These are phyloP conservation scores for Bellardia bayeri DNA, from an alignment of 2,888 invertebrate species.

Conservation along the genomic window DNA sequence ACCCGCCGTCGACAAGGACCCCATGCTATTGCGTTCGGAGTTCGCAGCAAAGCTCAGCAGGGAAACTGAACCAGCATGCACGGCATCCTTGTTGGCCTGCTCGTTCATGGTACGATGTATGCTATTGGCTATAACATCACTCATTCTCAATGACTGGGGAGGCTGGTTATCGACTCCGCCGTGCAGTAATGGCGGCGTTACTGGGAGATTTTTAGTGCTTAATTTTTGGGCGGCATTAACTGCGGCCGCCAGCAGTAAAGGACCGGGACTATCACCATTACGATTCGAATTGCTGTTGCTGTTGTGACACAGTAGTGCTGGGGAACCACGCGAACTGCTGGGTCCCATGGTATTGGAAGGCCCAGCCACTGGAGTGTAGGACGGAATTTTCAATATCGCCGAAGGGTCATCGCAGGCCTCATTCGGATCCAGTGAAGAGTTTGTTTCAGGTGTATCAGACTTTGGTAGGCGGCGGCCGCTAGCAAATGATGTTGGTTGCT, in stretches of 20 bases:
- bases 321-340: slow-evolving; percentile 75
- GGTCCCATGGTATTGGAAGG: slow-evolving; percentile 78
- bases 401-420: slow-evolving; percentile 87
- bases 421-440: slow-evolving; percentile 82
- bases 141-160: slow-evolving; percentile 88
- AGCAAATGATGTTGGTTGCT: slow-evolving; percentile 75
- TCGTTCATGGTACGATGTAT: slow-evolving; percentile 91
- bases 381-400: slow-evolving; percentile 96
- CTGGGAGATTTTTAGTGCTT: slow-evolving; percentile 75
- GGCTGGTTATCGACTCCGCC: slow-evolving; percentile 85
- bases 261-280: slow-evolving; percentile 85
- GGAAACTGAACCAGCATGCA: slow-evolving; percentile 78
- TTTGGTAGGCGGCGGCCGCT: slow-evolving; percentile 81
- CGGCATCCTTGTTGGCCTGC: slow-evolving; percentile 81
- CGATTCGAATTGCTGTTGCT: slow-evolving; percentile 80
- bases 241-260: slow-evolving; percentile 79
- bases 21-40: slow-evolving; percentile 84
- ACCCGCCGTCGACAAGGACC: slow-evolving; percentile 31
- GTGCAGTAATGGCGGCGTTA: slow-evolving; percentile 81
- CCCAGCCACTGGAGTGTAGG: slow-evolving; percentile 89
- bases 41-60: slow-evolving; percentile 73
- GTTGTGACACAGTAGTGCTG: slow-evolving; percentile 75
- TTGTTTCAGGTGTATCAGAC: slow-evolving; percentile 85
- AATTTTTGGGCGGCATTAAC: slow-evolving; percentile 76
- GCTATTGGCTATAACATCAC: slow-evolving; percentile 96